Percentiles rank a stretch among this genome's conserved stretches.
Conservation (phyloP, 2,113 vertebrate genomes). For the Phrynosoma blainvillii region DNA sequence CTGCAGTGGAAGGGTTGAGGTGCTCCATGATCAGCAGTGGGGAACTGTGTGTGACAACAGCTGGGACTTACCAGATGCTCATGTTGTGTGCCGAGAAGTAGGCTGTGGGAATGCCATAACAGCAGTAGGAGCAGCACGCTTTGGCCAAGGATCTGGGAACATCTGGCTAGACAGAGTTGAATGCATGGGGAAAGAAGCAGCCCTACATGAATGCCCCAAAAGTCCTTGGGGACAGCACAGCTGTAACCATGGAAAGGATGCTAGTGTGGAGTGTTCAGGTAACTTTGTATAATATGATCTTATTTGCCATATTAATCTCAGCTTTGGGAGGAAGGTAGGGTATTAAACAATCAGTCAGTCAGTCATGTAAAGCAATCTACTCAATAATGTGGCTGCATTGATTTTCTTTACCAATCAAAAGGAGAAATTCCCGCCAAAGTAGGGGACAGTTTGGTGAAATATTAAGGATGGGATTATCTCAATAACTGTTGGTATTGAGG, state of each 20-base stretch:
- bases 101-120: constrained; percentile 32
- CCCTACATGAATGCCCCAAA: constrained; percentile 9
- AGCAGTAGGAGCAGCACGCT: not conserved
- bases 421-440: too few species aligned
- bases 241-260: constrained; percentile 35
- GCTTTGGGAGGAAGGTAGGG: too few species aligned
- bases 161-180: constrained; percentile 34
- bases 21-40: constrained; percentile 18
- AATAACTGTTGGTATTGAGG: too few species aligned
- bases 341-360: not conserved
- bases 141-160: not conserved
- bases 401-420: too few species aligned
- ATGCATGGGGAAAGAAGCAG: constrained; percentile 14
- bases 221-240: not conserved
- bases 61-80: constrained; percentile 24
- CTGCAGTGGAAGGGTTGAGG: constrained; percentile 45
- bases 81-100: constrained; percentile 60
- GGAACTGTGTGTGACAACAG: constrained; percentile 37
- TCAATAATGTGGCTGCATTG: too few species aligned
- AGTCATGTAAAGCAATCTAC: too few species aligned
- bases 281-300: not conserved
- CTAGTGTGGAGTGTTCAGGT: constrained; percentile 37
- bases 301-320: too few species aligned
- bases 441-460: too few species aligned
- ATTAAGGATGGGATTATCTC: too few species aligned